phyloP scores from a whole-genome alignment of 1,140 invertebrate genomes.

The Pomacea maculata region DNA sequence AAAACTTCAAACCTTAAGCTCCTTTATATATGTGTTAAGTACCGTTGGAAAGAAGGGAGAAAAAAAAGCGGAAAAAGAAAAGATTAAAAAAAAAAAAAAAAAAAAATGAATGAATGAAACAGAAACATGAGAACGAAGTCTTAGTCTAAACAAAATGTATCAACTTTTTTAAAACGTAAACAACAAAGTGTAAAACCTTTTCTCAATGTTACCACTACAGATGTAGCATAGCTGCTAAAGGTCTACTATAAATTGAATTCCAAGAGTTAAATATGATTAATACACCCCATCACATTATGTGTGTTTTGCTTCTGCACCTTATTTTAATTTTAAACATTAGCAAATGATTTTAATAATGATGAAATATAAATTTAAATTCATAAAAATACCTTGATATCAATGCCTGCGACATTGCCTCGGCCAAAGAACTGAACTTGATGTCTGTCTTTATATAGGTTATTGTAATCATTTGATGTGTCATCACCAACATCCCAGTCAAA shows the following conservation, averaged over 20 bases:
- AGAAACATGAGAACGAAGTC: not conserved
- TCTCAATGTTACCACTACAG: too few relatives aligned
- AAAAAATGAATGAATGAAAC: not conserved
- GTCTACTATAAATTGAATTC: too few relatives aligned
- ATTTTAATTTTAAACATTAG: not conserved
- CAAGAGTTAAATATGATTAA: too few relatives aligned
- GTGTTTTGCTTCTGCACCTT: too few relatives aligned
- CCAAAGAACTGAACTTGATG: slow-evolving; percentile 98
- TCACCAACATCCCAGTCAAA: slow-evolving; percentile 99
- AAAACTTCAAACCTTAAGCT: not conserved
- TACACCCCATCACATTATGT: too few relatives aligned
- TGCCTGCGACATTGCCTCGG: slow-evolving; percentile 95
- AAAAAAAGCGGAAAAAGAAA: not conserved
- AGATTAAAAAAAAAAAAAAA: not conserved
- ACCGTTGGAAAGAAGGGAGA: not conserved
- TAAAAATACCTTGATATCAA: slow-evolving; percentile 75
- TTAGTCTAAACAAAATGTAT: not conserved
- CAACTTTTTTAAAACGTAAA: too few relatives aligned
- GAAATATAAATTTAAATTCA: not conserved
- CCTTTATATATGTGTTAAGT: not conserved
- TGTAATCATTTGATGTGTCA: slow-evolving; percentile 98
- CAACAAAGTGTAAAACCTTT: too few relatives aligned
- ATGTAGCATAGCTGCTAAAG: too few relatives aligned
- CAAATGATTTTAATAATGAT: not conserved
- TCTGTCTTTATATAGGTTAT: slow-evolving; percentile 94